Percentiles rank a stretch among this genome's conserved stretches.
Evolutionary conservation across 2,797 vertebrate species (phyloP).

Genomic region (Botia kubotai): DNA sequence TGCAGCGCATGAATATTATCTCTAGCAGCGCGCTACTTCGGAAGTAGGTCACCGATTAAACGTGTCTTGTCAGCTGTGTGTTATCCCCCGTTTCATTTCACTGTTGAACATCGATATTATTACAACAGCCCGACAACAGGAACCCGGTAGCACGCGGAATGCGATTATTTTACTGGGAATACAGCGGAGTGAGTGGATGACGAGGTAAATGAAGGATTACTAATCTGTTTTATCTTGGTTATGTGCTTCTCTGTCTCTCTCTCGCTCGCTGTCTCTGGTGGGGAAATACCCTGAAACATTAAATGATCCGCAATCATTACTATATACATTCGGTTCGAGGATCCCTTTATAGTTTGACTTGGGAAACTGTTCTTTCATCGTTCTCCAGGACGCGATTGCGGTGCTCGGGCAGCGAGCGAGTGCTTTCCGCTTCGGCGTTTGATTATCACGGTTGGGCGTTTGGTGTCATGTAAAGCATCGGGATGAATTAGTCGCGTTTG

Average conservation of each 20-base stretch:
- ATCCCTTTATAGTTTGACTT: slow-evolving; percentile 37
- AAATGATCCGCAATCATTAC: slow-evolving; percentile 7
- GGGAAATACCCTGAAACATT: slow-evolving; percentile 41
- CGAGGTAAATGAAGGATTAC: slow-evolving; percentile 59
- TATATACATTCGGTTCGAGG: slow-evolving; percentile 1
- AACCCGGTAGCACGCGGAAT: slow-evolving; percentile 39
- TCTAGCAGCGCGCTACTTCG: slow-evolving; percentile 78
- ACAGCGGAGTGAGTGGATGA: slow-evolving; percentile 46
- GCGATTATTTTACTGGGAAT: slow-evolving; percentile 35
- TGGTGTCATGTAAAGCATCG: slow-evolving; percentile 23
- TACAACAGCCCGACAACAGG: slow-evolving; percentile 15
- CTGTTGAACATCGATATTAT: slow-evolving; percentile 61
- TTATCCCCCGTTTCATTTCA: slow-evolving; percentile 67
- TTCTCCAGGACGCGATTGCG: slow-evolving; percentile 10
- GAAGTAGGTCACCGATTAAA: slow-evolving; percentile 86
- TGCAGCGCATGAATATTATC: slow-evolving; percentile 82
- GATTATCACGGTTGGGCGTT: slow-evolving; percentile 37
- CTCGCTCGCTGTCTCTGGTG: neutral
- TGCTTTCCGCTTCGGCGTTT: slow-evolving; percentile 37
- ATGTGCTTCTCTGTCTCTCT: slow-evolving; percentile 32
- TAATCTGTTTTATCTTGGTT: slow-evolving; percentile 51
- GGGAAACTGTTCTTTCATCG: slow-evolving; percentile 39
- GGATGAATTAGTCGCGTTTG: slow-evolving; percentile 8
- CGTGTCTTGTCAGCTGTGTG: slow-evolving; percentile 75
- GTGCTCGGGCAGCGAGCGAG: slow-evolving; percentile 22